Base-by-base conservation (phyloP, 2,113 vertebrate genomes). In the Tachysurus fulvidraco region DNA sequence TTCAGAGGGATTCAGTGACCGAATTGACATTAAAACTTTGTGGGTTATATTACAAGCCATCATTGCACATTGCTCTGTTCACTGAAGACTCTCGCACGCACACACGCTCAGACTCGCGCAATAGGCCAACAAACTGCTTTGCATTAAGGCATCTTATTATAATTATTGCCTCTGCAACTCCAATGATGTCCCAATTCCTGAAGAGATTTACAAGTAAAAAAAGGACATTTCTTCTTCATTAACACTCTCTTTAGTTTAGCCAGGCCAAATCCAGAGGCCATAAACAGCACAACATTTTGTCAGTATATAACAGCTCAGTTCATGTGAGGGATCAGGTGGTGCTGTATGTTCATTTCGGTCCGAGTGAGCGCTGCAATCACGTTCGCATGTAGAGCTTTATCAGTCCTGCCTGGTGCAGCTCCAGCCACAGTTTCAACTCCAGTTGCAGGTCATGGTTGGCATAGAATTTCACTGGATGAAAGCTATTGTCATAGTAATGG, bases 361-460 rank as follows among this genome's bases (percentile, higher is more conserved):
- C 0, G 12, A 14, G 78, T 14, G 21, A 60, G 78, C 2, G 6
- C 19, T 0, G 1, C 25, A 50, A 28, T 93, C 85, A 88, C 4
- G 84, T 0, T 28, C 71, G 91, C 93, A 92, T 95, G 92, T 94
- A 96, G n/a, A 97, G 94, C 0, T 1, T 73, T 0, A 96, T 80
- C 67, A 96, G 92, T 1, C 93, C 93, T 0, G 89, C 91, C 5
- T 84, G 36, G 85, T 95, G 93, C 85, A 96, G 94, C 88, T 91
- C 86, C 90, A 95, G 94, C 95, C 95, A 96, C 59, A 96, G 89
- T 0, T 0, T 21, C 94, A 95, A 90, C 78, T 96, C 96, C 93
- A 94, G 23, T 0, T 7, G 90, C 86, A 95, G 82, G 92, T 95
- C 94, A 28, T 96, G 96, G 91, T 96, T 96, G 81, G 46, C 3